Conservation (phyloP, 2,888 invertebrate genomes). For the Sialis lutaria region DNA sequence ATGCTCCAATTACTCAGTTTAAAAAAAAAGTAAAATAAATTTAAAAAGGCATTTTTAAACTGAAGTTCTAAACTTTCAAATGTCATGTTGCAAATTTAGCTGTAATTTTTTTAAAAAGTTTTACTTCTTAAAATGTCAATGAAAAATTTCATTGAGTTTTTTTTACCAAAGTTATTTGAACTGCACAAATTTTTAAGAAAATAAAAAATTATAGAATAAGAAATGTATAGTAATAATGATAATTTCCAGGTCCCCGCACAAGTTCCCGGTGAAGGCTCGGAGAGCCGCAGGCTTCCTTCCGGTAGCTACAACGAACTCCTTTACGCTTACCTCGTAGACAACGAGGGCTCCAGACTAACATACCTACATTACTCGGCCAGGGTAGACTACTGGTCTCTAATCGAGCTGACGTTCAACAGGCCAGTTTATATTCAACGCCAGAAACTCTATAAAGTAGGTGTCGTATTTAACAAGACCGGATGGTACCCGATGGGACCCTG, state of each 20-base stretch:
- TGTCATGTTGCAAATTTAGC: too few relatives aligned
- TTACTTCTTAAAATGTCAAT: too few relatives aligned
- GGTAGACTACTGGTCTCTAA: slow-evolving; percentile 51
- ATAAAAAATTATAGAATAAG: neutral
- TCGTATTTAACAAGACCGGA: slow-evolving; percentile 66
- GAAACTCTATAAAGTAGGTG: slow-evolving; percentile 64
- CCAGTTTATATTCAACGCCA: slow-evolving; percentile 61
- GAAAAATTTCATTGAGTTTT: neutral
- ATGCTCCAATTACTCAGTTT: too few relatives aligned
- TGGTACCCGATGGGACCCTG: slow-evolving; percentile 68
- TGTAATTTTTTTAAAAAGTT: too few relatives aligned
- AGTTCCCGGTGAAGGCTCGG: slow-evolving; percentile 32
- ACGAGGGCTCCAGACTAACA: slow-evolving; percentile 60
- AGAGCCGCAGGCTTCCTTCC: slow-evolving; percentile 20
- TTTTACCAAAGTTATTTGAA: neutral
- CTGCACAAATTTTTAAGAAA: neutral
- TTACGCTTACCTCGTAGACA: slow-evolving; percentile 66
- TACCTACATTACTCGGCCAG: slow-evolving; percentile 68
- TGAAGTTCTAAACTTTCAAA: neutral
- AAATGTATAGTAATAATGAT: neutral
- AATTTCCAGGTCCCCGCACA: slow-evolving; percentile 52
- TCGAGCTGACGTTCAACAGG: slow-evolving; percentile 66
- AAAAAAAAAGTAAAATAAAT: too few relatives aligned
- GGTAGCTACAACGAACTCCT: slow-evolving; percentile 52
- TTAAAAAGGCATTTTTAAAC: too few relatives aligned